These are phyloP conservation scores for Saguinus midas DNA, from an alignment of 2,113 vertebrate species.

Conservation along the genomic window DNA sequence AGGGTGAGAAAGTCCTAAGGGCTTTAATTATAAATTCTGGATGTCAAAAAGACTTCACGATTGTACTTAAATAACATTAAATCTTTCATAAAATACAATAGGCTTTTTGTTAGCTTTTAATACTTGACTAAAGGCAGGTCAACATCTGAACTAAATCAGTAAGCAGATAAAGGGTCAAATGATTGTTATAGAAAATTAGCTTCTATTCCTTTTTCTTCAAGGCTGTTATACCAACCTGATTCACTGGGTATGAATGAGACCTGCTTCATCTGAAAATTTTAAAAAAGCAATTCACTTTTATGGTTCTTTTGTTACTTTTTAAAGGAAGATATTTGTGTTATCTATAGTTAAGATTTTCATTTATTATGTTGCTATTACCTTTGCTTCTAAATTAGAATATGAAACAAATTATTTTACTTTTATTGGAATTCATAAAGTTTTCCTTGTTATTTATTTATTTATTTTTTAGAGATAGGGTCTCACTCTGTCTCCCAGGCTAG, in stretches of 20 bases:
- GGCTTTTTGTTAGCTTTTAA: constrained; percentile 83
- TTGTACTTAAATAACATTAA: constrained; percentile 81
- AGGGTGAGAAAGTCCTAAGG: constrained; percentile 73
- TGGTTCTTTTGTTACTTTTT: constrained; percentile 30
- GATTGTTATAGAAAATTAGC: constrained; percentile 74
- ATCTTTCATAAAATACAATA: constrained; percentile 83
- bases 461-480: too few species aligned
- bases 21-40: constrained; percentile 70
- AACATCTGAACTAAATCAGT: constrained; percentile 80
- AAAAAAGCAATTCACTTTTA: constrained; percentile 10
- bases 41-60: constrained; percentile 75
- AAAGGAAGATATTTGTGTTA: constrained; percentile 29
- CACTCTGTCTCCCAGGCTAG: too few species aligned
- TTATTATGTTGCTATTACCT: constrained; percentile 7
- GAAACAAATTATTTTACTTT: constrained; percentile 55
- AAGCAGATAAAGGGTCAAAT: constrained; percentile 81
- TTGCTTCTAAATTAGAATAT: constrained; percentile 48
- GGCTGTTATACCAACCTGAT: not conserved
- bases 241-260: constrained; percentile 10
- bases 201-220: constrained; percentile 54
- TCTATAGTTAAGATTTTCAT: not conserved
- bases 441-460: too few species aligned
- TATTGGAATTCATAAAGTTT: not conserved
- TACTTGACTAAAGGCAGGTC: constrained; percentile 83
- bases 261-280: constrained; percentile 47